Percentiles rank a stretch among this genome's conserved stretches.
Evolutionary conservation across 2,888 invertebrate species (phyloP).

Genomic region (Cheilosia urbana): DNA sequence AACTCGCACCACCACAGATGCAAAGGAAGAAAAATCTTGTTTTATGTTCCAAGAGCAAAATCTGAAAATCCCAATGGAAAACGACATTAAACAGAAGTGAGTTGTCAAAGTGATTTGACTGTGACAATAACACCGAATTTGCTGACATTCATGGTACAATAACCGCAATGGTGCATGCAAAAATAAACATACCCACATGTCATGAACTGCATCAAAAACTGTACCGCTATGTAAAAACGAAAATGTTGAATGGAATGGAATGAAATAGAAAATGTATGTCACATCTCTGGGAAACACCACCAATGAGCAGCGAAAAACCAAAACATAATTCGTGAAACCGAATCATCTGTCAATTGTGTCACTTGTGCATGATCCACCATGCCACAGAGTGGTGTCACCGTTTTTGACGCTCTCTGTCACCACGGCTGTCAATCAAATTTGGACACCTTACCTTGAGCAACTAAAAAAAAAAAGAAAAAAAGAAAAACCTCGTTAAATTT

Average conservation of each 20-base stretch:
- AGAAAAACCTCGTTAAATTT: conserved; percentile 8
- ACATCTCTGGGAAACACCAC: background rate
- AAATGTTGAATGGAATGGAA: too few species aligned
- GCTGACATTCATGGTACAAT: too few species aligned
- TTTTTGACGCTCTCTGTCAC: conserved; percentile 63
- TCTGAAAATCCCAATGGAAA: too few species aligned
- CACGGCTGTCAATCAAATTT: conserved; percentile 68
- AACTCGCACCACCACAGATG: too few species aligned
- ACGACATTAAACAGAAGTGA: background rate
- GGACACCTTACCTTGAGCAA: conserved; percentile 61
- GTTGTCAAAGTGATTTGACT: background rate
- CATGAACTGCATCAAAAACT: background rate
- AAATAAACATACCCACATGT: background rate
- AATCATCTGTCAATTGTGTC: conserved; percentile 66
- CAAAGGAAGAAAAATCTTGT: too few species aligned
- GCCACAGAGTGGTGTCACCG: conserved; percentile 57
- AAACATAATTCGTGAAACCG: conserved; percentile 49
- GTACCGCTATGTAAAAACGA: background rate
- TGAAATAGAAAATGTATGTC: background rate
- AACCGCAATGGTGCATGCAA: too few species aligned
- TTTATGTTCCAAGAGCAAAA: too few species aligned
- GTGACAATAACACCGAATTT: too few species aligned
- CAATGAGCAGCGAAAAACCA: background rate
- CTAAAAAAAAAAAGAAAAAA: background rate
- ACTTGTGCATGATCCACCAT: conserved; percentile 38